Conservation (phyloP, 2,113 vertebrate genomes). For the Oceanites oceanicus region DNA sequence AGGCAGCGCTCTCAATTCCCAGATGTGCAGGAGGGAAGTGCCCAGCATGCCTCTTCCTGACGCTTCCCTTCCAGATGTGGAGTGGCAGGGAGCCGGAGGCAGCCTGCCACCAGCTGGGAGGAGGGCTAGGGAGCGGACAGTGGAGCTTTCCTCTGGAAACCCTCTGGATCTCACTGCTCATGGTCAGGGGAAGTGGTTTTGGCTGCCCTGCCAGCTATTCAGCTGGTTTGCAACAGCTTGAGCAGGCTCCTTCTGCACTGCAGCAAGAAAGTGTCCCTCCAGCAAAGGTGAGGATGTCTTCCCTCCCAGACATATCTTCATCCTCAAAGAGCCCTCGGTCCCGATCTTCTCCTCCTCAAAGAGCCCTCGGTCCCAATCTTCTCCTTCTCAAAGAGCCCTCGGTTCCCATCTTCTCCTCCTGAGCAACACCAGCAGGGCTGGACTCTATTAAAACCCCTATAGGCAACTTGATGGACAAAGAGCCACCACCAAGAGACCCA, state of each 20-base stretch:
- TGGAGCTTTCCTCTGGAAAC: conserved; percentile 53
- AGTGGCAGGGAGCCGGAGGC: background rate
- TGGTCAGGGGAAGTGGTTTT: background rate
- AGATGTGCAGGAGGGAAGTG: conserved; percentile 1
- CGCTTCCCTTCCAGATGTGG: conserved; percentile 46
- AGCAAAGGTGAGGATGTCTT: background rate
- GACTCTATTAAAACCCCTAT: background rate
- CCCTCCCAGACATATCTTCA: background rate
- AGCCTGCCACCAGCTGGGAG: background rate
- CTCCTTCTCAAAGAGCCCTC: background rate
- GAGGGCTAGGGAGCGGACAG: background rate
- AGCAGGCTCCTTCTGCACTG: background rate
- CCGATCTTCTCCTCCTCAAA: background rate
- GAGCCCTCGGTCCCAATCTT: background rate
- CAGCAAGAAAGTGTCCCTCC: background rate
- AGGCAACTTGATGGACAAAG: background rate
- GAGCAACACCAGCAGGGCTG: background rate
- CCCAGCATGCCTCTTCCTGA: background rate
- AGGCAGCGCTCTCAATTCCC: background rate
- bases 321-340: background rate
- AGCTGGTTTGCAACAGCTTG: background rate
- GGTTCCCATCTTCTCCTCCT: background rate
- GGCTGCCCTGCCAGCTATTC: conserved; percentile 1
- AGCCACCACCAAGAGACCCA: background rate
- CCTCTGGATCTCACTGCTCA: background rate